Conservation (phyloP, 1,140 invertebrate species). For the Ips nitidus region DNA sequence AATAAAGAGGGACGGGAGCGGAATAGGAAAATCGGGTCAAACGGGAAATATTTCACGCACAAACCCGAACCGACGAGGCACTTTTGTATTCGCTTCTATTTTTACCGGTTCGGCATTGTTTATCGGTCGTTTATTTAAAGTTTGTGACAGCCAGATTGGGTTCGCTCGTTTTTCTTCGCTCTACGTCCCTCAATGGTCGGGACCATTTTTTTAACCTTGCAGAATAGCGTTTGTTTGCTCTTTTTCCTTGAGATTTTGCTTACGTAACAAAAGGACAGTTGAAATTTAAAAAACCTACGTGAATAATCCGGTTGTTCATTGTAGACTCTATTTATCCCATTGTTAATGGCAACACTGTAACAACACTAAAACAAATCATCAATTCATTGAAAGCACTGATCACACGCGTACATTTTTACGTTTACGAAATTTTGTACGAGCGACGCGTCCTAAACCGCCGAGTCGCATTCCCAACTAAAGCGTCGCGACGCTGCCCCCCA, state of each 20-base stretch:
- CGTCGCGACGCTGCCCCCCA: constrained; percentile 23
- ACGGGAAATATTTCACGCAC: constrained; percentile 20
- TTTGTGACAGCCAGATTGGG: constrained; percentile 17
- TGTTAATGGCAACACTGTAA: no score
- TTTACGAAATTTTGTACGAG: no score
- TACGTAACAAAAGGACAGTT: no score
- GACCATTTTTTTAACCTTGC: not conserved
- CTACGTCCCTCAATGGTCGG: not conserved
- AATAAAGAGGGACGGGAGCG: constrained; percentile 2
- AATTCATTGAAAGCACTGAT: no score
- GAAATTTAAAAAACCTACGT: no score
- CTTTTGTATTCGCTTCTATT: constrained; percentile 19
- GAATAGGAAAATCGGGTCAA: constrained; percentile 20
- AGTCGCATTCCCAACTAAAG: not conserved
- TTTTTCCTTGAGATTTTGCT: no score
- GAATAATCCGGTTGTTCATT: no score
- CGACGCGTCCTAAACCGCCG: no score
- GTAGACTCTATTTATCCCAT: no score
- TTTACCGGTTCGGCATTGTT: constrained; percentile 18
- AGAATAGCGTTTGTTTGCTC: no score
- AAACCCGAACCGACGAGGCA: constrained; percentile 8
- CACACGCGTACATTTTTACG: no score
- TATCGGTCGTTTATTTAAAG: constrained; percentile 23
- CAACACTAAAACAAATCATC: no score
- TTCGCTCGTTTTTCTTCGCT: constrained; percentile 10